Base-by-base conservation (phyloP, 2,888 invertebrate genomes). In the Drosophila parthenogenetica region DNA sequence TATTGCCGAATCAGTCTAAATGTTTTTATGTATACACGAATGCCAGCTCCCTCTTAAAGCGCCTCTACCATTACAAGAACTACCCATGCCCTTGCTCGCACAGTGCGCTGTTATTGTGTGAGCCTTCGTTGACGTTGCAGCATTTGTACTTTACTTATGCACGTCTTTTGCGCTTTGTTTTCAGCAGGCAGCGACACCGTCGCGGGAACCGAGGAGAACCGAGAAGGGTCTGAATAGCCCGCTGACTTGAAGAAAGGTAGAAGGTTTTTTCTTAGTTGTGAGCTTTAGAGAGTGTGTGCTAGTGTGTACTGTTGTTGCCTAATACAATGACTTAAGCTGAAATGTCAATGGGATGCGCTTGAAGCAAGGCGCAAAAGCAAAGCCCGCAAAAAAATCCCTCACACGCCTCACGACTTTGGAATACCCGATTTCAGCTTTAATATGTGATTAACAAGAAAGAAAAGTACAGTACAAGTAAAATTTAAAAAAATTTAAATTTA, bases 291-390 rank as follows among this genome's bases (percentile, higher is more conserved):
- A 63, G 70, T 46, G 7, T 45, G 35, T 48, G 2, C 42, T 45
- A 60, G 49, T 74, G 77, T 72, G 76, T 75, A 65, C 19, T 17
- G 29, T 69, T 75, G 76, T 60, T 77, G 79, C 82, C 66, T 73
- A 69, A 81, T 68, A 87, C 79, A 84, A 84, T 84, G 87, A 89
- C 85, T 84, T 84, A 84, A 84, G 84, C 84, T 89, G 82, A 89
- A 84, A 84, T 84, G 84, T 84, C 84, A 84, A 84, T 84, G 89
- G 84, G 87, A 87, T 87, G 89, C 79, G 78, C 75, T 69, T 59
- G 73, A 74, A 65, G 63, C 80, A 66, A 70, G 61, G 45, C 37
- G 42, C 62, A 63, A 22, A 45, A 51, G 46, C 59, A 45, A 63
- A 51, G 53, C 37, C 35, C 51, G 40, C 48, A 8, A 29, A 29